Conservation (phyloP, 2,888 invertebrate species). For the Coelogynopora nodosa region DNA sequence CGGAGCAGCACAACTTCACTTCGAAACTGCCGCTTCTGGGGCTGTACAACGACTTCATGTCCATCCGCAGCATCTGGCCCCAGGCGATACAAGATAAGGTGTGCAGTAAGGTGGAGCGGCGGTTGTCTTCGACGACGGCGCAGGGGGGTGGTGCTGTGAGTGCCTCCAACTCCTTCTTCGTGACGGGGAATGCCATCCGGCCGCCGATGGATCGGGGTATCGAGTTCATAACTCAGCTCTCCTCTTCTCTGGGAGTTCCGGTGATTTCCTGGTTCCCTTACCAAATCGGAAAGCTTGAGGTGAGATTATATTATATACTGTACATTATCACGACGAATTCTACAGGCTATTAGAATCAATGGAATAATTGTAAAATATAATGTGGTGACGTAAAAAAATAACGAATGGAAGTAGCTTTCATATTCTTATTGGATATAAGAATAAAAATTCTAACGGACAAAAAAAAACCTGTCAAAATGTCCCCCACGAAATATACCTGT, state of each 20-base stretch:
- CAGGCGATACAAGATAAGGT: not conserved
- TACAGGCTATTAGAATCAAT: too few species aligned
- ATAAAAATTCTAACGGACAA: too few species aligned
- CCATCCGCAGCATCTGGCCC: not conserved
- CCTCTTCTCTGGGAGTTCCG: not conserved
- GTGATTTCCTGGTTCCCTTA: not conserved
- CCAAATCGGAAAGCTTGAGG: not conserved
- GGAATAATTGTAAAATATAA: too few species aligned
- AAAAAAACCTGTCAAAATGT: too few species aligned
- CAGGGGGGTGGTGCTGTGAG: not conserved
- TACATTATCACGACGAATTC: too few species aligned
- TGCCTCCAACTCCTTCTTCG: not conserved
- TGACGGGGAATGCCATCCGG: not conserved
- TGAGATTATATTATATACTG: too few species aligned
- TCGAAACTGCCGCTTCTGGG: not conserved
- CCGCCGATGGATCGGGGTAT: not conserved
- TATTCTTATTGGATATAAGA: too few species aligned
- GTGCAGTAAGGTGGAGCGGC: not conserved
- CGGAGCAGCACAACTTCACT: not conserved
- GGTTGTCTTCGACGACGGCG: not conserved
- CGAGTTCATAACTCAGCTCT: not conserved
- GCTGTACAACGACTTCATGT: not conserved
- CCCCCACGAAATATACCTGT: too few species aligned
- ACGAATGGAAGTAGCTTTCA: too few species aligned
- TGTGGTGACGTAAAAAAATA: too few species aligned